phyloP scores from a whole-genome alignment of 2,113 vertebrate species.

The Pollachius pollachius region DNA sequence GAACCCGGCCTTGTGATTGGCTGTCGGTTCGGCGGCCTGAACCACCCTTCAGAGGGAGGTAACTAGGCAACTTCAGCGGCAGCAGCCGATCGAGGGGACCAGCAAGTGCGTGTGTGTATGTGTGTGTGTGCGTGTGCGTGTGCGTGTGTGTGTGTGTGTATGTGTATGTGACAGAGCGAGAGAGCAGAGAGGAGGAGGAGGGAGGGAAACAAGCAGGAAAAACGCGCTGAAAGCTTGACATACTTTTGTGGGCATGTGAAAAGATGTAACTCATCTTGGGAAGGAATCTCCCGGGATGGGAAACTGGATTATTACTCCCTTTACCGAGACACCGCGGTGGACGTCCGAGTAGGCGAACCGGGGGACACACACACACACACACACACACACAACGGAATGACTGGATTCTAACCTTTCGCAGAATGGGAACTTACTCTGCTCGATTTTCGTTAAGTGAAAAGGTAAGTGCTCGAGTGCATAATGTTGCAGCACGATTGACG shows the following conservation, averaged over 20 bases:
- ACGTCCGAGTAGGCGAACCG: slow-evolving; percentile 48
- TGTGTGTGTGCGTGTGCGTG: neutral
- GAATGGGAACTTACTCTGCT: slow-evolving; percentile 69
- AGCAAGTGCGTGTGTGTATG: neutral
- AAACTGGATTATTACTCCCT: slow-evolving; percentile 69
- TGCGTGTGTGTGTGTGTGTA: neutral
- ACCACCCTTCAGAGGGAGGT: slow-evolving; percentile 77
- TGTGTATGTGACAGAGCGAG: slow-evolving; percentile 42
- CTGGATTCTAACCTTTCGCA: slow-evolving; percentile 34
- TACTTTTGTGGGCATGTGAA: slow-evolving; percentile 63
- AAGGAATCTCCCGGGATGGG: slow-evolving; percentile 68
- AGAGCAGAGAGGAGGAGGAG: slow-evolving; percentile 36
- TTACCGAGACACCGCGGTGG: slow-evolving; percentile 47
- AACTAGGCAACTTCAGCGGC: slow-evolving; percentile 81
- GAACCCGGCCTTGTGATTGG: slow-evolving; percentile 69
- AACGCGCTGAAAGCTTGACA: slow-evolving; percentile 69
- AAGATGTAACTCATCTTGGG: slow-evolving; percentile 70
- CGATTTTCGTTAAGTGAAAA: slow-evolving; percentile 53
- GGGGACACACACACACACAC: slow-evolving; percentile 9
- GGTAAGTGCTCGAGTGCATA: slow-evolving; percentile 49
- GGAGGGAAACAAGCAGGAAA: slow-evolving; percentile 27
- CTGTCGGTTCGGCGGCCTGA: slow-evolving; percentile 68
- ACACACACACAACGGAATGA: slow-evolving; percentile 34
- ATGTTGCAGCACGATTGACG: neutral
- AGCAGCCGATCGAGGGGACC: slow-evolving; percentile 35